Percentiles rank a stretch among this genome's conserved stretches.
phyloP scores from a whole-genome alignment of 2,888 invertebrate genomes.

The Nephrotoma flavescens region DNA sequence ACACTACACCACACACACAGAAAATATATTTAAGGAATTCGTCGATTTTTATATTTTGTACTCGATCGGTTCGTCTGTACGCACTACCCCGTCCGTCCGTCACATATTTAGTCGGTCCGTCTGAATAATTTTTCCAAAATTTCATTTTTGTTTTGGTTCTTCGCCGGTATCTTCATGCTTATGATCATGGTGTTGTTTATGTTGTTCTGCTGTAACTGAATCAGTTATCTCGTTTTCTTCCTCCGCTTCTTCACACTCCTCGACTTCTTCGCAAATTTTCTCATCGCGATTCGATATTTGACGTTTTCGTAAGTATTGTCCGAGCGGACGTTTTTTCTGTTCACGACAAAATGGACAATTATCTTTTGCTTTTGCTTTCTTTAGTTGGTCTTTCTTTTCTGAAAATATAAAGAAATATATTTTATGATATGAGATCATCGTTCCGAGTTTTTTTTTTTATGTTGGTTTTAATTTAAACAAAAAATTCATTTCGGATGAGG shows the following conservation, averaged over 20 bases:
- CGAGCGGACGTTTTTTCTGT: conserved; percentile 36
- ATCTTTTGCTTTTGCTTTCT: conserved; percentile 16
- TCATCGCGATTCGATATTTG: conserved; percentile 34
- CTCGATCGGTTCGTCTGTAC: not conserved
- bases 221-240: conserved; percentile 14
- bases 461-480: not conserved
- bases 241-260: conserved; percentile 22
- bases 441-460: not conserved
- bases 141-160: not conserved
- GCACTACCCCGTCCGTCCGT: not conserved
- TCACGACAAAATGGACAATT: conserved; percentile 38
- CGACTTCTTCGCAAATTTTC: conserved; percentile 36
- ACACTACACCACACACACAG: not conserved
- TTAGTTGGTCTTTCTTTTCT: conserved; percentile 21
- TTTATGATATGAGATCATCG: not conserved
- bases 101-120: not conserved
- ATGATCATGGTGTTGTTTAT: conserved; percentile 19
- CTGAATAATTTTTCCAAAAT: not conserved
- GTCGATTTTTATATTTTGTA: not conserved
- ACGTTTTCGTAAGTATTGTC: conserved; percentile 36
- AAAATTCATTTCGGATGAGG: not conserved
- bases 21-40: not conserved
- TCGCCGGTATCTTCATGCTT: not conserved
- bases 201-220: conserved; percentile 36
- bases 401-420: conserved; percentile 5